Evolutionary conservation across 2,113 vertebrate genomes (phyloP), one percentile per base, ranked within the genome.

Genomic region (Epinephelus fuscoguttatus): DNA sequence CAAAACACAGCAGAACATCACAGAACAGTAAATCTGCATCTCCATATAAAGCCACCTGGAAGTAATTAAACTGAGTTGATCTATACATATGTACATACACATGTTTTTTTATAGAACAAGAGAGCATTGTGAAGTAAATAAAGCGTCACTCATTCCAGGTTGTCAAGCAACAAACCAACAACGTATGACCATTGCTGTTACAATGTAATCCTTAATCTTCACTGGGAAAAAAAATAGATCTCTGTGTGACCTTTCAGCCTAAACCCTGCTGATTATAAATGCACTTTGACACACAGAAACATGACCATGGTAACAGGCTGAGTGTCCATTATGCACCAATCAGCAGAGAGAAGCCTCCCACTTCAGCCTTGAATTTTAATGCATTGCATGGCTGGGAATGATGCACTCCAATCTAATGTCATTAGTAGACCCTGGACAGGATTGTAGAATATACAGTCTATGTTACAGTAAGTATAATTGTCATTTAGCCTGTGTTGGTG

Each of bases 201-300:
- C 10, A 37, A 9, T 37, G 50, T 9, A 12, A 27, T 25, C 10
- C 67, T 12, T 33, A 21, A n/a, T 62, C 17, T 63, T 53, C 19
- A 7, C 19, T 3, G 4, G n/a, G 12, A 56, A 21, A 67, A 1
- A 64, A 52, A 56, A 23, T 8, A 15, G 3, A 17, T 8, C 23
- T 17, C 15, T 19, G 23, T 50, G 14, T 52, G 61, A 71, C 73
- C 25, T 78, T 81, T 57, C 66, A 61, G 53, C 11, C 52, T 37
- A 60, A 80, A 70, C 12, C 40, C 21, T 21, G 42, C 11, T 73
- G 23, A 70, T 84, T 84, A 60, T 52, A 72, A 30, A 27, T 82
- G 52, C 62, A 75, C 68, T 81, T 37, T 72, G 76, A 60, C 72
- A 68, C 56, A 62, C 8, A 42, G 33, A 55, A 15, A 66, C 30